Percentiles rank a stretch among this genome's conserved stretches.
Conservation (phyloP, 1,140 invertebrate species). For the Platyscapa corneri region DNA sequence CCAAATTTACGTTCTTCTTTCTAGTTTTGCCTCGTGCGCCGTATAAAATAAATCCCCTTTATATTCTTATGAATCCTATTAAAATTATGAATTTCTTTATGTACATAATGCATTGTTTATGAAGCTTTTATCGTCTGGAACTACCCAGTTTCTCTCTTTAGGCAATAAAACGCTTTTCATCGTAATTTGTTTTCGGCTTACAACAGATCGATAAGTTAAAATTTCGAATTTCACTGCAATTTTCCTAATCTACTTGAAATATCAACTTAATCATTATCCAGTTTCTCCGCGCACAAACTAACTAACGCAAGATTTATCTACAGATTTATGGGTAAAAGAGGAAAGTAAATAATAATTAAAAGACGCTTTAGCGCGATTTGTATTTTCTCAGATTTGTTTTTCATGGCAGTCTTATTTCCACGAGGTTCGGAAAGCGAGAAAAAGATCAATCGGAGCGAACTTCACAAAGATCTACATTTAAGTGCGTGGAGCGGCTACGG, state of each 20-base stretch:
- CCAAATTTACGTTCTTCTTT: constrained; percentile 25
- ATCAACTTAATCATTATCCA: neutral
- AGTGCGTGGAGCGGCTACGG: too few species aligned
- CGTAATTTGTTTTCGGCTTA: neutral
- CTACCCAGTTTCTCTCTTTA: neutral
- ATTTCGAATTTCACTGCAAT: neutral
- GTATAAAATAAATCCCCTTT: constrained; percentile 29
- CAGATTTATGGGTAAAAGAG: neutral
- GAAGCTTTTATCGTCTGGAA: neutral
- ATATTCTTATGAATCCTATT: constrained; percentile 18
- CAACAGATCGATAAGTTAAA: neutral
- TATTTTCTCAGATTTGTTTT: neutral
- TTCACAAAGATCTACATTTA: neutral
- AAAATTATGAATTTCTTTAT: neutral
- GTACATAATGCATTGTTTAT: neutral
- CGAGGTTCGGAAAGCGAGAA: neutral
- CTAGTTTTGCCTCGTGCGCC: neutral
- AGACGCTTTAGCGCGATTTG: neutral
- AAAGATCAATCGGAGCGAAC: constrained; percentile 1
- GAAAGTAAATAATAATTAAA: neutral
- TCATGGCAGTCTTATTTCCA: neutral
- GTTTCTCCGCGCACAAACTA: too few species aligned
- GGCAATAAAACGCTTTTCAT: neutral
- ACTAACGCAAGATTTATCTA: too few species aligned
- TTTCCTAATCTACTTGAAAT: neutral